Percentiles rank a stretch among this genome's conserved stretches.
Conservation (phyloP, 2,113 vertebrate species). For the Seriola quinqueradiata region DNA sequence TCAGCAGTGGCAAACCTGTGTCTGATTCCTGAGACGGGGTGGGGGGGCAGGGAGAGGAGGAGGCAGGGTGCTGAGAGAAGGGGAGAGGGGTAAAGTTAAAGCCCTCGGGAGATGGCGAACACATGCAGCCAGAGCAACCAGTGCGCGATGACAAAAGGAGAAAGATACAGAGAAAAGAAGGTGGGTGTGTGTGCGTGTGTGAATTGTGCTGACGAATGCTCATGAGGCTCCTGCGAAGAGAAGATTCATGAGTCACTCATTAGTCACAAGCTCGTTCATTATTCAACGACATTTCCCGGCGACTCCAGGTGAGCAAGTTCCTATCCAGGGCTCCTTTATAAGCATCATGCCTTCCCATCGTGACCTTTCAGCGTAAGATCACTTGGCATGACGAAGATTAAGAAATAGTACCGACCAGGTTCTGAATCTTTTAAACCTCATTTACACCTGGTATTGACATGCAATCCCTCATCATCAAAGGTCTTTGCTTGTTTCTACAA, state of each 20-base stretch:
- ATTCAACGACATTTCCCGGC: conserved; percentile 47
- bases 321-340: conserved; percentile 4
- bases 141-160: conserved; percentile 55
- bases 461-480: background rate
- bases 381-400: background rate
- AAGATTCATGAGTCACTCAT: conserved; percentile 73
- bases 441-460: background rate
- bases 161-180: conserved; percentile 9
- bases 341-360: background rate
- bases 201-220: conserved; percentile 39
- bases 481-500: background rate
- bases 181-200: background rate
- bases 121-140: conserved; percentile 54
- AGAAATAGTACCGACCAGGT: background rate
- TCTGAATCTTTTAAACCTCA: conserved; percentile 1
- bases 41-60: conserved; percentile 32
- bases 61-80: conserved; percentile 36
- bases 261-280: conserved; percentile 63
- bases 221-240: conserved; percentile 18
- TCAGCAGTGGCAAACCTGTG: conserved; percentile 80
- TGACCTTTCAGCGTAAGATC: conserved; percentile 32
- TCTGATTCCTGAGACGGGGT: conserved; percentile 75
- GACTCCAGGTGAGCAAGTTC: conserved; percentile 36
- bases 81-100: conserved; percentile 55
- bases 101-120: conserved; percentile 54